A percentile compares a stretch with the other conserved stretches of the same genome.
phyloP scores from a whole-genome alignment of 2,113 vertebrate species.

The Anguilla japonica region DNA sequence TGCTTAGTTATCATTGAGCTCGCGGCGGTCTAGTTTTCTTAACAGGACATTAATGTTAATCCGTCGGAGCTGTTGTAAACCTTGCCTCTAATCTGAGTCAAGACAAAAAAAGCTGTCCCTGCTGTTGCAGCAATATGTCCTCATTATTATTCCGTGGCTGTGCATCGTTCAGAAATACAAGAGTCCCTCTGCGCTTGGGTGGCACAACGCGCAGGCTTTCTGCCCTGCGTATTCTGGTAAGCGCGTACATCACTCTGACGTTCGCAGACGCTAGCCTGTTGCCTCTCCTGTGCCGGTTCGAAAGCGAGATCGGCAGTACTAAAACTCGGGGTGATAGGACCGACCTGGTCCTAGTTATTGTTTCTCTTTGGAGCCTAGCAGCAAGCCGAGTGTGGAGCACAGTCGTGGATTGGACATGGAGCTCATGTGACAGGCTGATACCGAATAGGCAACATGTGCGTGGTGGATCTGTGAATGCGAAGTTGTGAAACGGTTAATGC shows the following conservation, averaged over 20 bases:
- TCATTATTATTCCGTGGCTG: conserved; percentile 73
- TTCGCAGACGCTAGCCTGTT: conserved; percentile 15
- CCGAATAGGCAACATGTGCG: conserved; percentile 61
- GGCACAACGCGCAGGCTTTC: conserved; percentile 34
- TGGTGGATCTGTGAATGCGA: conserved; percentile 50
- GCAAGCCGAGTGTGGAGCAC: conserved; percentile 16
- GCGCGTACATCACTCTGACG: not conserved
- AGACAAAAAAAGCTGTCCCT: conserved; percentile 45
- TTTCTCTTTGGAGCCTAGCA: conserved; percentile 33
- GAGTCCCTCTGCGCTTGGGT: conserved; percentile 44
- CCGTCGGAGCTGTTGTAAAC: conserved; percentile 28
- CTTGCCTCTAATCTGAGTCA: conserved; percentile 38
- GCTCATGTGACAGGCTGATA: conserved; percentile 52
- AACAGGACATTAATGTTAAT: conserved; percentile 41
- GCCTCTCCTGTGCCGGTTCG: not conserved
- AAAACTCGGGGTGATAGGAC: conserved; percentile 35
- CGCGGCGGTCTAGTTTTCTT: conserved; percentile 22
- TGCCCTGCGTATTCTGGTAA: not conserved
- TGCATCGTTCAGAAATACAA: conserved; percentile 47
- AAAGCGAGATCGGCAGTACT: not conserved
- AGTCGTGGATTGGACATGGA: conserved; percentile 32
- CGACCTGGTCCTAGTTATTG: conserved; percentile 36
- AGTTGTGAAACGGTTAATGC: conserved; percentile 48
- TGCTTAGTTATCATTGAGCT: conserved; percentile 20
- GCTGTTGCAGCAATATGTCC: conserved; percentile 58